phyloP scores from a whole-genome alignment of 2,113 vertebrate genomes.

The Semnornis frantzii region DNA sequence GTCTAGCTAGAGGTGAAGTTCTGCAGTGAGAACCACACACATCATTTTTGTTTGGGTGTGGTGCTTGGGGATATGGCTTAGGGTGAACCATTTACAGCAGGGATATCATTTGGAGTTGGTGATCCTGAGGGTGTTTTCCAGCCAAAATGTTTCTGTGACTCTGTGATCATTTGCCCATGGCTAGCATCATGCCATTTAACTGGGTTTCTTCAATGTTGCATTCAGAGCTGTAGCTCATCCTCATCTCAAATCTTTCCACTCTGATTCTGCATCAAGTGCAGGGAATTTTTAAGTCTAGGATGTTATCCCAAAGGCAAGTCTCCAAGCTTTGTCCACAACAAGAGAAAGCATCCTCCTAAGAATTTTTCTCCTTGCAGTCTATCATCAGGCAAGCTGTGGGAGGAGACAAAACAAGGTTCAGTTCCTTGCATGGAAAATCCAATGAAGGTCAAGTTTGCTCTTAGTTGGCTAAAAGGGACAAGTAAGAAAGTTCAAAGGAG shows the following conservation, averaged over 20 bases:
- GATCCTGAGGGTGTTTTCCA: too few relatives aligned
- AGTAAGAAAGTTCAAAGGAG: not conserved
- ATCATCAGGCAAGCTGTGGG: not conserved
- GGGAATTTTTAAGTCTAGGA: not conserved
- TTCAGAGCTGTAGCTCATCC: not conserved
- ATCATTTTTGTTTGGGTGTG: too few relatives aligned
- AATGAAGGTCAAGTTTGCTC: not conserved
- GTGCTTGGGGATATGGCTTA: too few relatives aligned
- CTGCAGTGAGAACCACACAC: too few relatives aligned
- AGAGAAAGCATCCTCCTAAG: not conserved
- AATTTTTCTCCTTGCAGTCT: not conserved
- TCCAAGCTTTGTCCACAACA: not conserved
- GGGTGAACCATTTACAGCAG: too few relatives aligned
- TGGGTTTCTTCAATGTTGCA: not conserved
- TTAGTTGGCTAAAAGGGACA: not conserved
- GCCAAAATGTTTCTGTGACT: too few relatives aligned
- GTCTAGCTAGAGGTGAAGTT: too few relatives aligned
- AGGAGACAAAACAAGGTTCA: rapidly evolving
- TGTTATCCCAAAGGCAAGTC: not conserved
- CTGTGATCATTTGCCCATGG: rapidly evolving
- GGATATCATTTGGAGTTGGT: too few relatives aligned
- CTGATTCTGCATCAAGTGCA: not conserved
- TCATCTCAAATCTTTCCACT: not conserved
- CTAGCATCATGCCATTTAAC: not conserved
- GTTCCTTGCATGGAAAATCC: not conserved